Base-by-base conservation (phyloP, 2,113 vertebrate genomes). In the Zootoca vivipara region DNA sequence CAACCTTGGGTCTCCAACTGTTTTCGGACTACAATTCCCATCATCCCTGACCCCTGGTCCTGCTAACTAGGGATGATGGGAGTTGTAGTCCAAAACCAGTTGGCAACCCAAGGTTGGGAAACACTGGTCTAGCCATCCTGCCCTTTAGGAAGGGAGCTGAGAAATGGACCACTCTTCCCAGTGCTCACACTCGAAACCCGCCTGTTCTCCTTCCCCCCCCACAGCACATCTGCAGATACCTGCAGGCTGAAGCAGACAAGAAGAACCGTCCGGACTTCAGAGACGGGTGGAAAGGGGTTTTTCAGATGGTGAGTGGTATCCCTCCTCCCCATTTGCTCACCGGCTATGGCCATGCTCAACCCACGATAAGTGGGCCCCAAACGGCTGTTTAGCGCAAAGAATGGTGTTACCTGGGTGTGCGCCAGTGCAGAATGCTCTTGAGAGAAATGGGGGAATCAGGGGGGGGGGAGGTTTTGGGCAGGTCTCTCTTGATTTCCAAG, bases 201-300 rank as follows among this genome's bases (percentile, higher is more conserved):
- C 13, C 26, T 46, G 3, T 24, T 52, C 24, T 9, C 26, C 30
- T 20, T 10, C 52, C 2, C 7, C 3, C 20, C 35, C 24, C 38
- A 8, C 90, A 98, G 98, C 98, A 99, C 96, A 99, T 99, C 97
- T 98, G 96, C 93, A 98, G 98, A 93, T 99, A 99, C 91, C 97
- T 99, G 67, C 98, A 98, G 95, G 98, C 98, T 18, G 98, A 99
- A 93, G 98, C 98, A 33, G 95, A 98, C 87, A 98, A 98, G 94
- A 98, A 98, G 94, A 97, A 98, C 80, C 96, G 97, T 83, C 96
- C 93, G n/a, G 97, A 98, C 92, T 99, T 98, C 94, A 93, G 97
- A 88, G 96, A 95, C 7, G 98, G 97, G 78, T 99, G 98, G 98
- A 98, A 97, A 95, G 98, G 98, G 93, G 98, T 96, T 93, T 99